Conservation (phyloP, 2,888 invertebrate genomes). For the Ceramica pisi region DNA sequence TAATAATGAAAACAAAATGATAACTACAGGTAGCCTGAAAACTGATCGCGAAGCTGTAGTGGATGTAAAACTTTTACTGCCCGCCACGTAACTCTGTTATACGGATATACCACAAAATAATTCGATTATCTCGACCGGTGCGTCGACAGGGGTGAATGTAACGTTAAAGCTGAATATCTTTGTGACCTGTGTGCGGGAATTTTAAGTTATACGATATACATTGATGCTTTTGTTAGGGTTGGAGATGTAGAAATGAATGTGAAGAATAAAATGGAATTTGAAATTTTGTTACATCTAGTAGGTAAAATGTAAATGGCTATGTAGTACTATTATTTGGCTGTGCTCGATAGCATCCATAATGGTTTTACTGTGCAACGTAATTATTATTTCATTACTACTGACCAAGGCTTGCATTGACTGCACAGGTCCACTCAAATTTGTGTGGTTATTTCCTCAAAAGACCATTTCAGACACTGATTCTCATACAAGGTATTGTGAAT, state of each 20-base stretch:
- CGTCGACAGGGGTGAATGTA: constrained; percentile 51
- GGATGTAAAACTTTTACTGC: constrained; percentile 59
- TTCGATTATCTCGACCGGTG: constrained; percentile 64
- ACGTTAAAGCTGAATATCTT: constrained; percentile 47
- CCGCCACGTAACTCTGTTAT: constrained; percentile 53
- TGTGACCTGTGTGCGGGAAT: constrained; percentile 20
- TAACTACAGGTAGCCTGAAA: constrained; percentile 29
- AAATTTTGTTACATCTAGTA: not conserved
- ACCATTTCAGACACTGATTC: too few species aligned
- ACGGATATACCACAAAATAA: constrained; percentile 59
- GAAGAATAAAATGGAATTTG: not conserved
- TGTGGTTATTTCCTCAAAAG: too few species aligned
- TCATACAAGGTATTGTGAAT: too few species aligned
- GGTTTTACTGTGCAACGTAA: not conserved
- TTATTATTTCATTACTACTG: not conserved
- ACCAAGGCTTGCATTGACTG: too few species aligned
- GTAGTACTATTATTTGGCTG: not conserved
- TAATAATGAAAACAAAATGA: not conserved
- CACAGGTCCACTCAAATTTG: too few species aligned
- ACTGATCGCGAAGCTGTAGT: constrained; percentile 33
- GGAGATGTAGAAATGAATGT: not conserved
- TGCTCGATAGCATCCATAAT: not conserved
- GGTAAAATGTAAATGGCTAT: not conserved
- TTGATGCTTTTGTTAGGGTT: constrained; percentile 28
- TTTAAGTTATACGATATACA: constrained; percentile 14